These are phyloP conservation scores for Trichacis sp. DNA, from an alignment of 2,888 invertebrate genomes.

Conservation along the genomic window DNA sequence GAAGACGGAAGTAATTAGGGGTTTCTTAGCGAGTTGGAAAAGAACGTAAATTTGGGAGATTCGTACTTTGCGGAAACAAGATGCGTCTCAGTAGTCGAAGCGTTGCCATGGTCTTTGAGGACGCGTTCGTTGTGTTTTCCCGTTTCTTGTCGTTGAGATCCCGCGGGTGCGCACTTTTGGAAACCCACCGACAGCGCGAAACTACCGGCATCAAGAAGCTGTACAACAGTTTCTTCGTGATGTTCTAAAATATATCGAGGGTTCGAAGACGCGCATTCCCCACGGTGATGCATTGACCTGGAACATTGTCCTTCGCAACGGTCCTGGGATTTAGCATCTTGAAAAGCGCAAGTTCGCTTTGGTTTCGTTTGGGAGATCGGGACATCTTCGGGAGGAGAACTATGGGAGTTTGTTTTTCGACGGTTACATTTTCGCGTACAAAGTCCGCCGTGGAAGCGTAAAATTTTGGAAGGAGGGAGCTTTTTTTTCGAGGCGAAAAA, in stretches of 20 bases:
- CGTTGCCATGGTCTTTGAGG: constrained; percentile 67
- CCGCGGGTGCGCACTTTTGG: constrained; percentile 75
- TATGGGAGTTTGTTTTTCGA: too few species aligned
- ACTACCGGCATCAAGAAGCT: constrained; percentile 88
- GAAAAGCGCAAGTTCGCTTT: too few species aligned
- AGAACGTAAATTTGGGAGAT: too few species aligned
- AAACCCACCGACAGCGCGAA: constrained; percentile 86
- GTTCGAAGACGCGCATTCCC: constrained; percentile 19
- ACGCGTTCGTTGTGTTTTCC: constrained; percentile 66
- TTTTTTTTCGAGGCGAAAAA: too few species aligned
- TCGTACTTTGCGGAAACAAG: constrained; percentile 48
- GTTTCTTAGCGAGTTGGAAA: too few species aligned
- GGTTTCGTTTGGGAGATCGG: too few species aligned
- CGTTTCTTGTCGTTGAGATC: constrained; percentile 66
- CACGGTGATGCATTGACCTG: constrained; percentile 3
- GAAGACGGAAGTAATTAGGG: too few species aligned
- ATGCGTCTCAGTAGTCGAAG: constrained; percentile 61
- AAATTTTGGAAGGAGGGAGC: too few species aligned
- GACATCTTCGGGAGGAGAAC: too few species aligned
- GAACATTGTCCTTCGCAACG: background rate
- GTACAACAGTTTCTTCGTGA: constrained; percentile 88
- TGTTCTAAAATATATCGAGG: constrained; percentile 76
- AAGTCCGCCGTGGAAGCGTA: too few species aligned
- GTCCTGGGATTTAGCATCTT: too few species aligned
- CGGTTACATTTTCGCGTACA: too few species aligned